Evolutionary conservation across 2,113 vertebrate genomes (phyloP).

Genomic region (Silurus glanis): DNA sequence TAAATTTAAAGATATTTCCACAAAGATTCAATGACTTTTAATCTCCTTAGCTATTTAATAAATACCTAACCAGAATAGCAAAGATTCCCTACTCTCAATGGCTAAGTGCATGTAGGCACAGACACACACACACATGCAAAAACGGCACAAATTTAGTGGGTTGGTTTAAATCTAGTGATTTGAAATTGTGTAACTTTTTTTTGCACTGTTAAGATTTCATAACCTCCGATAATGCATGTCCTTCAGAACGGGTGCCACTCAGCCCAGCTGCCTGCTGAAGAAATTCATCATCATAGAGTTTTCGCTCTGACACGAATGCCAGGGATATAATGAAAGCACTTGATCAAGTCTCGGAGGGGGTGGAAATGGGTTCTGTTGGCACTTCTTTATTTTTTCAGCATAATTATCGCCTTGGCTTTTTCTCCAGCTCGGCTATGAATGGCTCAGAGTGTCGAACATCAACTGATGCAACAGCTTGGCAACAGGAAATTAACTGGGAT

Average conservation of each 20-base stretch:
- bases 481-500: slow-evolving; percentile 33
- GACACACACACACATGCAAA: neutral
- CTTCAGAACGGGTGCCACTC: slow-evolving; percentile 9
- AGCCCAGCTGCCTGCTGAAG: slow-evolving; percentile 27
- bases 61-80: neutral
- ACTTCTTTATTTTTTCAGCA: slow-evolving; percentile 49
- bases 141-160: neutral
- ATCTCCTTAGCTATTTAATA: neutral
- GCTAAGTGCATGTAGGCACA: too few relatives aligned
- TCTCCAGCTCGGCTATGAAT: slow-evolving; percentile 27
- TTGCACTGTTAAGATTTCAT: slow-evolving; percentile 34
- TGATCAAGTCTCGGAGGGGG: slow-evolving; percentile 45
- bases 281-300: slow-evolving; percentile 39
- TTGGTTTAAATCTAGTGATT: neutral
- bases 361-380: slow-evolving; percentile 44
- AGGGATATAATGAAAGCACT: slow-evolving; percentile 42
- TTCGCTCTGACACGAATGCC: slow-evolving; percentile 24
- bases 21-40: neutral
- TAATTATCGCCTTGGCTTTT: slow-evolving; percentile 41
- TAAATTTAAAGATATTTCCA: neutral
- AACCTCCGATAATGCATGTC: slow-evolving; percentile 27
- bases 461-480: slow-evolving; percentile 48
- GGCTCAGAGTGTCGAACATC: neutral
- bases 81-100: neutral
- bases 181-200: slow-evolving; percentile 34